Conservation (phyloP, 1,140 invertebrate species). For the Microplitis demolitor region DNA sequence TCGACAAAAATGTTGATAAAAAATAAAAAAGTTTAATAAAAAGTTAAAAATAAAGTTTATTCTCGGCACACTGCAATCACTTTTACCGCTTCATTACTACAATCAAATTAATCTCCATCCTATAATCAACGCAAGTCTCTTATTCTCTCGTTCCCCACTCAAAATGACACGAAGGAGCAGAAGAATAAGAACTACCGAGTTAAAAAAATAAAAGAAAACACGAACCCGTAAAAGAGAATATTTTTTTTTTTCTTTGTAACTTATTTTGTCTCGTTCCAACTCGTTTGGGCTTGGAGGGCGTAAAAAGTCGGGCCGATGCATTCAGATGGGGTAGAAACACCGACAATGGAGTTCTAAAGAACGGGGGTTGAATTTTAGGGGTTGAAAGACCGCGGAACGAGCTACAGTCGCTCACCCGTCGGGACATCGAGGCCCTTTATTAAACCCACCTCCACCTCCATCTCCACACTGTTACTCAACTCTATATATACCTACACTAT, state of each 20-base stretch:
- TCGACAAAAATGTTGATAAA: not conserved
- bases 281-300: not conserved
- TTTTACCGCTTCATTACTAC: not conserved
- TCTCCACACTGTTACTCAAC: not conserved
- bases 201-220: not conserved
- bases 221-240: not conserved
- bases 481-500: not conserved
- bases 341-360: conserved; percentile 17
- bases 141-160: not conserved
- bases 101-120: not conserved
- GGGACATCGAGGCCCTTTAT: conserved; percentile 25
- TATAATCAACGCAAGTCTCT: not conserved
- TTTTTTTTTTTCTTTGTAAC: not conserved
- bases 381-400: conserved; percentile 13
- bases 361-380: conserved; percentile 17
- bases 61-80: not conserved
- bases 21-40: not conserved
- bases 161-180: not conserved
- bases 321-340: conserved; percentile 2
- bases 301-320: not conserved
- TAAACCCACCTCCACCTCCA: conserved; percentile 8
- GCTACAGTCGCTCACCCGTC: conserved; percentile 3
- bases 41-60: no score
- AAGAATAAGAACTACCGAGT: not conserved
- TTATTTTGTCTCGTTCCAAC: not conserved